A percentile compares a stretch with the other conserved stretches of the same genome.
These are phyloP conservation scores for Anodontia alba DNA, from an alignment of 2,888 invertebrate genomes.

Conservation along the genomic window DNA sequence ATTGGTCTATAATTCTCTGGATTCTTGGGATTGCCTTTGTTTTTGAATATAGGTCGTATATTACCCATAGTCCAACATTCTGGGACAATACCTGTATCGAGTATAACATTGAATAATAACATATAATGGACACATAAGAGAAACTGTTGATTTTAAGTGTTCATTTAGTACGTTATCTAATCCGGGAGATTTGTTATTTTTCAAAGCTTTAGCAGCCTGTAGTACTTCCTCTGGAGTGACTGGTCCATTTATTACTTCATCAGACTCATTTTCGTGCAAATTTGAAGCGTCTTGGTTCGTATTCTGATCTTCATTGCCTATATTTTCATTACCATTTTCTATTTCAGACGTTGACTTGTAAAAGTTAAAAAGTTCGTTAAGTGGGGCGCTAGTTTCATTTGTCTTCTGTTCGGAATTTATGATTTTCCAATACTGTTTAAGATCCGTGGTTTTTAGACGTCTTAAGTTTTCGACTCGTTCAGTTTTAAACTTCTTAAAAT, in stretches of 20 bases:
- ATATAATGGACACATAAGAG: not conserved
- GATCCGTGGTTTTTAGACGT: not conserved
- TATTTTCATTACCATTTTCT: not conserved
- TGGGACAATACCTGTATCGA: not conserved
- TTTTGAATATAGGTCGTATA: not conserved
- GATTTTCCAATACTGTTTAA: not conserved
- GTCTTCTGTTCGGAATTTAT: not conserved
- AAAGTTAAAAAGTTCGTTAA: not conserved
- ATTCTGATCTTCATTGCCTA: not conserved
- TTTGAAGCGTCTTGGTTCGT: not conserved
- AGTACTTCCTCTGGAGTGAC: not conserved
- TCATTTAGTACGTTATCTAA: not conserved
- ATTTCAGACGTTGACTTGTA: not conserved
- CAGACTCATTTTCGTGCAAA: not conserved
- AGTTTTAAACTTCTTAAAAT: not conserved
- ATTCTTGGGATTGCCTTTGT: not conserved
- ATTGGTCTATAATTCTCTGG: constrained; percentile 5
- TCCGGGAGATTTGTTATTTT: not conserved
- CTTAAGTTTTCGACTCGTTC: not conserved
- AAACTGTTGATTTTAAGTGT: not conserved
- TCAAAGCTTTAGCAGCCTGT: not conserved
- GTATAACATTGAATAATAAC: not conserved
- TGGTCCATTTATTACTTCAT: not conserved
- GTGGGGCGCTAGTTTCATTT: not conserved
- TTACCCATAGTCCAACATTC: not conserved